Evolutionary conservation across 2,113 vertebrate species (phyloP), one percentile per base, ranked within the genome.

Genomic region (Pomatostomus ruficeps): DNA sequence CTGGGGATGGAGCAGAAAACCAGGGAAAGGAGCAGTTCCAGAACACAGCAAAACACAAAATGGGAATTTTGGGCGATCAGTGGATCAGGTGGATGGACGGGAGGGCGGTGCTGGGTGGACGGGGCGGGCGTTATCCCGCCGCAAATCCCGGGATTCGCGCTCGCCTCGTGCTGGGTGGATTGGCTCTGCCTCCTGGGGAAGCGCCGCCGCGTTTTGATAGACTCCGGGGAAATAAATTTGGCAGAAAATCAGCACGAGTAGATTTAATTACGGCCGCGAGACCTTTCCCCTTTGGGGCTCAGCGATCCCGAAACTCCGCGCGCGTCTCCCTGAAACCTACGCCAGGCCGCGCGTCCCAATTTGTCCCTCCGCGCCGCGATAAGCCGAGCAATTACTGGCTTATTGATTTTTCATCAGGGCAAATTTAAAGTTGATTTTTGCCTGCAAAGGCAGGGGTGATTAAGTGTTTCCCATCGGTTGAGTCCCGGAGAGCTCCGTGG

Each of bases 371-470:
- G 73, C 74, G 95, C 98, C 85, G 96, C 97, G 98, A 99, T 99
- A 99, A 99, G 99, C 98, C 98, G 98, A 98, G 99, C 99, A 99
- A 99, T 99, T 99, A 99, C 98, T 97, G 98, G 87, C 98, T 98
- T 98, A 99, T 99, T 99, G 99, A 99, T 99, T 99, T 99, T 99
- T 99, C 98, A 99, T 99, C 99, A 98, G 97, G 97, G 97, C 98
- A 98, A 98, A 99, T 99, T 99, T 98, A 96, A 98, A 98, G 98
- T 98, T 98, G 98, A 98, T 98, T 98, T 98, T 98, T 97, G 97
- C 97, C 97, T 98, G 97, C 98, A 98, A 98, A 98, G 98, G 97
- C 95, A 86, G 95, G 96, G 96, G 97, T 98, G 98, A 98, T 98
- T 96, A 98, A 98, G 98, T 97, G 97, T 97, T 98, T 98, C 97